Evolutionary conservation across 2,888 invertebrate species (phyloP).

Genomic region (Lithosia quadra): DNA sequence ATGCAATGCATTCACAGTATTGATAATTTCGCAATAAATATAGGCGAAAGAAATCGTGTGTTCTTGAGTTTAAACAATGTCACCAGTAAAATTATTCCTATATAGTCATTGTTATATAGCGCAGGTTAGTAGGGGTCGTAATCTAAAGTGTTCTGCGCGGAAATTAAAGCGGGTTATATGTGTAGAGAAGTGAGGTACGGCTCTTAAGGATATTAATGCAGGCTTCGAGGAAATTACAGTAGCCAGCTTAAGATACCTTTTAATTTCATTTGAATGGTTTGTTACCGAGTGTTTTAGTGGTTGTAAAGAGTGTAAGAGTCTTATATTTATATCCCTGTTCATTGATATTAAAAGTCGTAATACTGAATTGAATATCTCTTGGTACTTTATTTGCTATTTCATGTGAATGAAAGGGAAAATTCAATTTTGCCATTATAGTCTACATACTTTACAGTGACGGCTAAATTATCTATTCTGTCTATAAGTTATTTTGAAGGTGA

Average conservation of each 20-base stretch:
- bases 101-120: slow-evolving; percentile 1
- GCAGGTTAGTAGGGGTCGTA: not conserved
- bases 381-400: not conserved
- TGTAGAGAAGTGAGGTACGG: not conserved
- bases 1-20: no score
- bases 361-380: not conserved
- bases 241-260: not conserved
- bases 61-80: not conserved
- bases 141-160: not conserved
- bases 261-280: not conserved
- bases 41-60: not conserved
- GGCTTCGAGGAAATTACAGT: not conserved
- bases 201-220: not conserved
- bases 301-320: not conserved
- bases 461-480: no score
- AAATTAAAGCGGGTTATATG: slow-evolving; percentile 3
- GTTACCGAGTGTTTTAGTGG: not conserved
- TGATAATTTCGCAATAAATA: no score
- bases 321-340: not conserved
- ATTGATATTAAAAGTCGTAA: not conserved
- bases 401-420: not conserved
- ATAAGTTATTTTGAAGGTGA: no score
- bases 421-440: no score
- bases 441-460: no score
- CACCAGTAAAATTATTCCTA: not conserved